These are phyloP conservation scores for Agonum fuliginosum DNA, from an alignment of 2,888 invertebrate genomes.

Conservation along the genomic window DNA sequence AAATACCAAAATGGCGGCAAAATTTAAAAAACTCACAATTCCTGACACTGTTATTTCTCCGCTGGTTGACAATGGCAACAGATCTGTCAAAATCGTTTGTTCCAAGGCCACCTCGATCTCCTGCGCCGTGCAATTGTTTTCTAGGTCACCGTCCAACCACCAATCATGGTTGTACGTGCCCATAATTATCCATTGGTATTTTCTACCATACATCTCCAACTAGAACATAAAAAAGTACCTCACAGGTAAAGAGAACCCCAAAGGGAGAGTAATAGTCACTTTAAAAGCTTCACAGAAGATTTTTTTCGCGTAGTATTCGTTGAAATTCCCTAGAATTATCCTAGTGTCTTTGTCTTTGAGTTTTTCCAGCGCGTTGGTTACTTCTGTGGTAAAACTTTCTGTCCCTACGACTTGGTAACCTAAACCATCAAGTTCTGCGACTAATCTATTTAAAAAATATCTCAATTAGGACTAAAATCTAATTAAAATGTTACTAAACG, in stretches of 20 bases:
- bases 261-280: too few relatives aligned
- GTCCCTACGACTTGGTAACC: constrained; percentile 90
- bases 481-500: constrained; percentile 89
- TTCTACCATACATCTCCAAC: constrained; percentile 91
- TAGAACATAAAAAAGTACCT: too few relatives aligned
- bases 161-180: constrained; percentile 87
- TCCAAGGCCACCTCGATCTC: constrained; percentile 88
- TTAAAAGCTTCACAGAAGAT: constrained; percentile 93
- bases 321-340: constrained; percentile 94
- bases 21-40: constrained; percentile 84
- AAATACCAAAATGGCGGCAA: neutral
- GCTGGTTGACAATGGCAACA: constrained; percentile 90
- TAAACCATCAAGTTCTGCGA: too few relatives aligned
- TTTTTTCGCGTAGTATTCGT: constrained; percentile 92
- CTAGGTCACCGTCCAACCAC: constrained; percentile 79
- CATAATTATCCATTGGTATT: constrained; percentile 96
- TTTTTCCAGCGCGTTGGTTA: constrained; percentile 85
- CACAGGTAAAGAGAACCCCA: too few relatives aligned
- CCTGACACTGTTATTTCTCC: constrained; percentile 92
- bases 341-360: constrained; percentile 93
- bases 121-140: constrained; percentile 81
- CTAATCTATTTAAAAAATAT: too few relatives aligned
- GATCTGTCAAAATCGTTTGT: constrained; percentile 91
- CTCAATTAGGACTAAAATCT: too few relatives aligned
- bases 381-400: constrained; percentile 94